Percentiles rank a stretch among this genome's conserved stretches.
Conservation (phyloP, 2,113 vertebrate genomes). For the Bufo bufo region DNA sequence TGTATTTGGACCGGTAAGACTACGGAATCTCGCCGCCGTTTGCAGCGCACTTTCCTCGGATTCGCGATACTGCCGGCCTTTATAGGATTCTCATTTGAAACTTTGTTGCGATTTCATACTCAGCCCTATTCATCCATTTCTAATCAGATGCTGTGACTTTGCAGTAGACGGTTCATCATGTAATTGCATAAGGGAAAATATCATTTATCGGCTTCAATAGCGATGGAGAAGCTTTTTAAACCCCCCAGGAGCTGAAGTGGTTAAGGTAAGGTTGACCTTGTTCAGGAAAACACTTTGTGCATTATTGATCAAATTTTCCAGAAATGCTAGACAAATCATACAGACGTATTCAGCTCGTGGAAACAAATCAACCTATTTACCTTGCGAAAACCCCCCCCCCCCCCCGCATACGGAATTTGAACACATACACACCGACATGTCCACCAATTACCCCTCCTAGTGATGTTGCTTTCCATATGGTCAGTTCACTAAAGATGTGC, state of each 20-base stretch:
- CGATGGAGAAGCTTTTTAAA: conserved; percentile 32
- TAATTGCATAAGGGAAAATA: conserved; percentile 52
- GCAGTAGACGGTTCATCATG: conserved; percentile 52
- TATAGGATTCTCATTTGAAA: conserved; percentile 11
- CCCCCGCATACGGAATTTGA: background rate
- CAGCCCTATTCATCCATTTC: conserved; percentile 42
- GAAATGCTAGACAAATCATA: conserved; percentile 56
- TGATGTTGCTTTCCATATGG: background rate
- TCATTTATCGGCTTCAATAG: conserved; percentile 45
- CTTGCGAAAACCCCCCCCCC: background rate
- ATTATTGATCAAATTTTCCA: conserved; percentile 60
- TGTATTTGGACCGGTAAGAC: background rate
- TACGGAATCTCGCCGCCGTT: background rate
- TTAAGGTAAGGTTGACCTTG: conserved; percentile 58
- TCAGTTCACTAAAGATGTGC: background rate
- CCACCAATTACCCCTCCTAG: background rate
- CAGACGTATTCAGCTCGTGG: conserved; percentile 1
- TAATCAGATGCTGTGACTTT: conserved; percentile 32
- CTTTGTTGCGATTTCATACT: conserved; percentile 39
- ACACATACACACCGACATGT: too few relatives aligned
- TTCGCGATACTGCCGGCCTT: background rate
- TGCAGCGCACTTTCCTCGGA: background rate
- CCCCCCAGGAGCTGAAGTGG: conserved; percentile 54
- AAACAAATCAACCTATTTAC: conserved; percentile 45
- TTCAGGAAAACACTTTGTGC: conserved; percentile 58